Conservation (phyloP, 2,113 vertebrate species). For the Pitta sordida region DNA sequence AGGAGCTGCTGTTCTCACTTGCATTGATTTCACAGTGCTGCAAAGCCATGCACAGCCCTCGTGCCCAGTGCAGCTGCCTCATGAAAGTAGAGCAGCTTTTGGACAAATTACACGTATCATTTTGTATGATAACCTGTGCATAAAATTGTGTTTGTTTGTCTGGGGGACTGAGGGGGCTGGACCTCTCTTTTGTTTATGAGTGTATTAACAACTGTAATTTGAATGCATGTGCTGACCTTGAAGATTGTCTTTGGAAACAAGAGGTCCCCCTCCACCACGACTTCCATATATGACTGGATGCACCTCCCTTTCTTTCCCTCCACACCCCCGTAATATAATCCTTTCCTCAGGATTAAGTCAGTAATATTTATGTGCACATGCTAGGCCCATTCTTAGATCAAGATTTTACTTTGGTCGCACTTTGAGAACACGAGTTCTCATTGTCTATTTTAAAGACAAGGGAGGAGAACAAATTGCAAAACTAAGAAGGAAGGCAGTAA, state of each 20-base stretch:
- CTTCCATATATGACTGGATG: background rate
- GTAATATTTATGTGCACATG: background rate
- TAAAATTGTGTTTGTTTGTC: background rate
- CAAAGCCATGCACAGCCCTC: background rate
- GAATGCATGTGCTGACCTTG: background rate
- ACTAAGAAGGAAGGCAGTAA: background rate
- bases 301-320: background rate
- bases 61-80: background rate
- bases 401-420: background rate
- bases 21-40: background rate
- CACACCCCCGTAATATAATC: background rate
- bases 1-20: background rate
- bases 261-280: fast-evolving
- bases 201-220: background rate
- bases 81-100: background rate
- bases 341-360: background rate
- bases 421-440: background rate
- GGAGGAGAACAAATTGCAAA: background rate
- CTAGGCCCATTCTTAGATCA: background rate
- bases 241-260: background rate
- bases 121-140: background rate
- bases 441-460: background rate
- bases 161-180: background rate
- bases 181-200: background rate
- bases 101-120: background rate